Base-by-base conservation (phyloP, 2,797 vertebrate species). In the Pipistrellus pipistrellus region DNA sequence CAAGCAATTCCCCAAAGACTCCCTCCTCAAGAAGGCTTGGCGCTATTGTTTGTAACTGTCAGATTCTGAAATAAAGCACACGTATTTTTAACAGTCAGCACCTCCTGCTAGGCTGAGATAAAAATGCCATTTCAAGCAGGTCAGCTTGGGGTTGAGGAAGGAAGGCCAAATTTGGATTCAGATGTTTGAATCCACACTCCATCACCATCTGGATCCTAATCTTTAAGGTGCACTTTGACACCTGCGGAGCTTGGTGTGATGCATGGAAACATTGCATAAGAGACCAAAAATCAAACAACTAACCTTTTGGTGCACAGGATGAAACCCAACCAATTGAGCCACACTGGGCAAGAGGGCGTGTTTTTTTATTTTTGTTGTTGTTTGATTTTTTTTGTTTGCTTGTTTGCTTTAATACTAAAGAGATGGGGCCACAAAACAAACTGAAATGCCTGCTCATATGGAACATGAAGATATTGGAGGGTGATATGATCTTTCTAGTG, bases 1-100 rank as follows among this genome's bases (percentile, higher is more conserved):
- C 30, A 80, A 94, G 38, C 8, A 2, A 72, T 85, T 71, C 76
- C 90, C 88, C 59, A 51, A 83, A 94, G 88, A 41, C 38, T 46
- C 20, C 27, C 10, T 41, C 46, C 0, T 53, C 17, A 77, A 48
- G 13, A 27, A 87, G 46, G 17, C 32, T 81, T 59, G 41, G 35
- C 51, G 13, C 21, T 75, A 23, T 10, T 81, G 35, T 84, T 71
- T 77, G 41, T 46, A 77, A 46, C 48, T 82, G n/a, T 15, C 30
- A 66, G 87, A 78, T 1, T 68, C 30, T 88, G 44, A 93, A 95
- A 91, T 77, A 81, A 83, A 85, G 10, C 1, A 17, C 35, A 64
- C 6, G 3, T 35, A 59, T 73, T 83, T 95, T 85, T 84, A 72
- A 93, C 78, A 73, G 51, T 77, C 20, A 87, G 41, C 18, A 53